Conservation (phyloP, 2,797 vertebrate genomes). For the Uromys caudimaculatus region DNA sequence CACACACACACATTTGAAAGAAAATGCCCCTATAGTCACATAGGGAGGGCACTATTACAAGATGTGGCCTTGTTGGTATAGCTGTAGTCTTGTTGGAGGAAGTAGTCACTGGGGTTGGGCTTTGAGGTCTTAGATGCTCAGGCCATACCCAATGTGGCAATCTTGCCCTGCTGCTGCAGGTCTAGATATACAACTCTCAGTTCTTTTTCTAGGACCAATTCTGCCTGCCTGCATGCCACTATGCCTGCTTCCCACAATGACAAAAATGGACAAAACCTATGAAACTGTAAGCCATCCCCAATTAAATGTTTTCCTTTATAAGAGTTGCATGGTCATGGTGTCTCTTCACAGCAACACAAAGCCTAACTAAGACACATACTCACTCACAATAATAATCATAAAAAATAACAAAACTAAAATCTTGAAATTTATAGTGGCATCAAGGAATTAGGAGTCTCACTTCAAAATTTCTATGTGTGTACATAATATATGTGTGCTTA, state of each 20-base stretch:
- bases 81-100: not conserved
- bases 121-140: not conserved
- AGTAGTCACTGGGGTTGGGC: not conserved
- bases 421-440: not conserved
- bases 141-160: not conserved
- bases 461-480: not conserved
- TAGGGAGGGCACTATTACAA: not conserved
- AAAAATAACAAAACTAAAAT: not conserved
- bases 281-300: not conserved
- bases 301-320: not conserved
- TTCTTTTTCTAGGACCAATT: not conserved
- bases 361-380: not conserved
- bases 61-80: not conserved
- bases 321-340: not conserved
- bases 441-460: not conserved
- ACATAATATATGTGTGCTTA: too few relatives aligned
- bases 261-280: not conserved
- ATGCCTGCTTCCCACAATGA: not conserved
- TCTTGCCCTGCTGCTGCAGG: not conserved
- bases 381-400: not conserved
- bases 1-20: not conserved
- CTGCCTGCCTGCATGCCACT: not conserved
- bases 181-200: not conserved
- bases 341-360: not conserved
- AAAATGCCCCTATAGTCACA: not conserved